Evolutionary conservation across 2,113 vertebrate genomes (phyloP).

Genomic region (Kryptolebias marmoratus): DNA sequence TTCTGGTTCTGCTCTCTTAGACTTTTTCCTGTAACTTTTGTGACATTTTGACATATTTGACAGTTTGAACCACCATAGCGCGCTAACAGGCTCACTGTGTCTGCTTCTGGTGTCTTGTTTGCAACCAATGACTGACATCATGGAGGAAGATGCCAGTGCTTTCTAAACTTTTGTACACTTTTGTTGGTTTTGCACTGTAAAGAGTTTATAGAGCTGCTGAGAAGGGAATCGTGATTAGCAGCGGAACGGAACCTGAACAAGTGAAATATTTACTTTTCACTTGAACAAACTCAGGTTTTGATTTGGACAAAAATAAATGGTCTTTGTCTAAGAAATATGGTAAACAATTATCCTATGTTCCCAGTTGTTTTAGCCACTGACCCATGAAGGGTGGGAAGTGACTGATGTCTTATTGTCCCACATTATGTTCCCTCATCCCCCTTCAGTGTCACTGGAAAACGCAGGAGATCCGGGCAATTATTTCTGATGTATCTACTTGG

Average conservation of each 20-base stretch:
- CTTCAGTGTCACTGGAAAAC: slow-evolving; percentile 63
- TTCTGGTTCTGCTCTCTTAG: slow-evolving; percentile 37
- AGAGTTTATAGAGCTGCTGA: slow-evolving; percentile 19
- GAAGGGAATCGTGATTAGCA: slow-evolving; percentile 11
- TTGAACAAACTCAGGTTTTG: slow-evolving; percentile 16
- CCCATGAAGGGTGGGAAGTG: slow-evolving; percentile 66
- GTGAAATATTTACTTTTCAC: not conserved
- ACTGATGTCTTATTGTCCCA: slow-evolving; percentile 73
- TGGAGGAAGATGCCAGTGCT: slow-evolving; percentile 29
- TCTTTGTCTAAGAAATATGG: slow-evolving; percentile 42
- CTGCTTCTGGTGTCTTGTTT: slow-evolving; percentile 54
- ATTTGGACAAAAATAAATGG: slow-evolving; percentile 33
- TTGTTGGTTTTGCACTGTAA: slow-evolving; percentile 23
- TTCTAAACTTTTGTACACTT: slow-evolving; percentile 40
- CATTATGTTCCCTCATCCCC: slow-evolving; percentile 66
- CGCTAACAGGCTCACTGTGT: slow-evolving; percentile 54
- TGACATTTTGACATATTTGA: slow-evolving; percentile 53
- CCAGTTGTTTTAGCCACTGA: slow-evolving; percentile 60
- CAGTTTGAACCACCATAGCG: slow-evolving; percentile 49
- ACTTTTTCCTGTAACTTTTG: slow-evolving; percentile 42
- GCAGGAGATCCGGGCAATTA: slow-evolving; percentile 73
- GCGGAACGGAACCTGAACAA: not conserved
- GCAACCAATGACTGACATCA: slow-evolving; percentile 43
- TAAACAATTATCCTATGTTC: slow-evolving; percentile 63
- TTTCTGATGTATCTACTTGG: slow-evolving; percentile 82